phyloP scores from a whole-genome alignment of 2,888 invertebrate genomes.

The Yponomeuta plumbellus region DNA sequence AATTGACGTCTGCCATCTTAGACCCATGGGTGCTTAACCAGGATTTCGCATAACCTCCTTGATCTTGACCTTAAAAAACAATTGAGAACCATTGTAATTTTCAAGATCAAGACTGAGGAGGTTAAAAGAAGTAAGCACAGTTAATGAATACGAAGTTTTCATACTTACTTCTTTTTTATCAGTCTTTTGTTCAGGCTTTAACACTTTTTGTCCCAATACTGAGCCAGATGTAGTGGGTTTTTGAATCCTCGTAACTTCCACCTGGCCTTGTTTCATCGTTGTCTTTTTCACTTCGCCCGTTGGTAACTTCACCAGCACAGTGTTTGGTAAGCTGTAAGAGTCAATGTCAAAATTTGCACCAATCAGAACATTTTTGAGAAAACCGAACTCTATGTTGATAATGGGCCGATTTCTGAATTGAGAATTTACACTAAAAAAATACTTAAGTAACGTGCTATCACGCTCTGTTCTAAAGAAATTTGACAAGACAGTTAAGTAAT shows the following conservation, averaged over 20 bases:
- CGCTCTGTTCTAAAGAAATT: too few species aligned
- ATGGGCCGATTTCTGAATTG: too few species aligned
- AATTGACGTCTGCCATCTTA: too few species aligned
- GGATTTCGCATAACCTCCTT: too few species aligned
- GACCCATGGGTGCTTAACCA: too few species aligned
- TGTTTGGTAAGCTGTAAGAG: conserved; percentile 57
- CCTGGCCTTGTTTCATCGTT: conserved; percentile 54
- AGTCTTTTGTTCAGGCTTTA: conserved; percentile 47
- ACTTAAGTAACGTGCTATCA: too few species aligned
- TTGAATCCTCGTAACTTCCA: conserved; percentile 58
- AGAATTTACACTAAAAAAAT: too few species aligned
- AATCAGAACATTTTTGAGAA: neutral
- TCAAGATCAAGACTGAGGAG: too few species aligned
- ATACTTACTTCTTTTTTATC: conserved; percentile 56
- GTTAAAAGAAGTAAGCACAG: too few species aligned
- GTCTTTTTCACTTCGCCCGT: conserved; percentile 64
- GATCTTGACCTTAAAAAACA: too few species aligned
- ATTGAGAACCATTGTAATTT: too few species aligned
- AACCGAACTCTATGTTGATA: neutral
- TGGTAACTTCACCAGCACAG: conserved; percentile 65
- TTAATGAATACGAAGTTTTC: neutral
- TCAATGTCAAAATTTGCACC: neutral
- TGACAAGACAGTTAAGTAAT: too few species aligned
- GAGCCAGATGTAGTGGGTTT: conserved; percentile 57
- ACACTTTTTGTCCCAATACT: conserved; percentile 28